Evolutionary conservation across 2,113 vertebrate species (phyloP), one percentile per base, ranked within the genome.

Genomic region (Plecturocebus donacophilus): DNA sequence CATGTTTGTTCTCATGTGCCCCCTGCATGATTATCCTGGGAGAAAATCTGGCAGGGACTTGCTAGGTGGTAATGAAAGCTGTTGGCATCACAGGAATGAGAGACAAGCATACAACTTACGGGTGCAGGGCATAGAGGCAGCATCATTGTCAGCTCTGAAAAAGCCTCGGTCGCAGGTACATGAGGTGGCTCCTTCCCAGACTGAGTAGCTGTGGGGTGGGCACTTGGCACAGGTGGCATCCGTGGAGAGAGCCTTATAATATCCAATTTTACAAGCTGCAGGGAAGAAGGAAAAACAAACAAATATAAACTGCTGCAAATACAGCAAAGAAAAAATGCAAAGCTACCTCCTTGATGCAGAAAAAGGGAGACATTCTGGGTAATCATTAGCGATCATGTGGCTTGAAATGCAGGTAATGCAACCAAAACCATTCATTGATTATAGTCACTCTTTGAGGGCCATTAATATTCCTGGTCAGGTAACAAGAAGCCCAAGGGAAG

Each of bases 91-190:
- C 8, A 96, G 82, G 88, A 61, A 58, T 12, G 20, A 27, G 32
- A 88, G 61, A 77, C 17, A 85, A n/a, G 92, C 66, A 68, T n/a
- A 35, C 45, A 86, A 99, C 99, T 99, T 99, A 99, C 99, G 99
- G 71, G 99, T 99, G 98, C 99, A 99, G 95, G 99, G 99, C 99
- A 99, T 99, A 85, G 99, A 99, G 2, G 99, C 99, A 0, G 99
- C 99, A 70, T 99, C 99, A 0, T 98, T 99, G 90, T 99, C 99
- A 0, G 99, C 99, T 95, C 99, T 99, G 98, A 99, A 99, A 97
- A 99, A 99, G 96, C 99, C 99, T 77, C 99, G 99, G 81, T 99
- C 99, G 21, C 99, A 99, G 98, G 98, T 99, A 95, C 99, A 99
- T 16, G 99, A 99, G 20, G 99, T 99, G 96, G 99, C 99, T 79